These are phyloP conservation scores for Sialis lutaria DNA, from an alignment of 2,888 invertebrate species.

Conservation along the genomic window DNA sequence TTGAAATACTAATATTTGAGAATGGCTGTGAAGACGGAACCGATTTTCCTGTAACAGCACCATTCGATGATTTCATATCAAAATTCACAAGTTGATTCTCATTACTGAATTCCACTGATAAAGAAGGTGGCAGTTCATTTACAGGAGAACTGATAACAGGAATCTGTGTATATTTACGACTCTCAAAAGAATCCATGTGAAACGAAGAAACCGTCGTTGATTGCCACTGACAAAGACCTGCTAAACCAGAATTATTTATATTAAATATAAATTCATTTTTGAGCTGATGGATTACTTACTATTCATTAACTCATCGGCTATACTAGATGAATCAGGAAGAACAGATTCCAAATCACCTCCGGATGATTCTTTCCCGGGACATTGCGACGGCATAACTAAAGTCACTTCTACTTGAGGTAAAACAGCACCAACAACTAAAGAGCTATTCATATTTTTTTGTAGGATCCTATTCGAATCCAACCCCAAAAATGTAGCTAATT, in stretches of 20 bases:
- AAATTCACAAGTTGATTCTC: constrained; percentile 6
- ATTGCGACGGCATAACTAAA: constrained; percentile 69
- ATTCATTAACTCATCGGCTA: constrained; percentile 55
- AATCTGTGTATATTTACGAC: constrained; percentile 9
- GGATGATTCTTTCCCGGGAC: constrained; percentile 73
- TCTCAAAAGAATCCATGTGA: constrained; percentile 7
- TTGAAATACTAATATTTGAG: constrained; percentile 19
- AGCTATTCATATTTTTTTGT: constrained; percentile 31
- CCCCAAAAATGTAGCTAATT: constrained; percentile 61
- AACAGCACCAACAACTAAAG: constrained; percentile 56
- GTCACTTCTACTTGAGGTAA: constrained; percentile 78
- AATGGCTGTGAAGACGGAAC: constrained; percentile 11
- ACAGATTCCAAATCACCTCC: constrained; percentile 72
- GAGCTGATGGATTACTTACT: constrained; percentile 20
- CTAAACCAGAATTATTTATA: neutral
- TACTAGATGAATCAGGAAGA: constrained; percentile 69
- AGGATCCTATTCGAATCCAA: constrained; percentile 59
- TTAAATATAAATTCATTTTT: neutral
- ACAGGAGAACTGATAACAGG: constrained; percentile 21
- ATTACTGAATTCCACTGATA: constrained; percentile 21
- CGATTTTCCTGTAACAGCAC: constrained; percentile 9
- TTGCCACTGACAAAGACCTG: constrained; percentile 1
- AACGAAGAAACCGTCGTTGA: neutral
- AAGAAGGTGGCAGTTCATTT: constrained; percentile 22
- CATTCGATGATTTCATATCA: constrained; percentile 9